A percentile compares a stretch with the other conserved stretches of the same genome.
Evolutionary conservation across 2,113 vertebrate genomes (phyloP).

Genomic region (Lathamus discolor): DNA sequence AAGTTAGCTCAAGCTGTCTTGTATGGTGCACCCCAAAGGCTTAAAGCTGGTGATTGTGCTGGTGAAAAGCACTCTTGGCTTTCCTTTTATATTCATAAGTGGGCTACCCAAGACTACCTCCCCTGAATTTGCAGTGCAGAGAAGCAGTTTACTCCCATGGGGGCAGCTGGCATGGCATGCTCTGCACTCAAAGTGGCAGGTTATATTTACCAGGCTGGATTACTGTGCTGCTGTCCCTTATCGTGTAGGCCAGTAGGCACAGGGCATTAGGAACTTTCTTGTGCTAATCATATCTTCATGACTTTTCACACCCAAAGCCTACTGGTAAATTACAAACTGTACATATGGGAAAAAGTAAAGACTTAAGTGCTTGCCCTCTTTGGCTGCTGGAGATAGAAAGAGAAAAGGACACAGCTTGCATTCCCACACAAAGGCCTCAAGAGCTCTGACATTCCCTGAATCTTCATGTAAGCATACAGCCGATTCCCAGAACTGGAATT

Average conservation of each 20-base stretch:
- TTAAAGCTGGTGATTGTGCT: background rate
- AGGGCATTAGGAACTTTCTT: background rate
- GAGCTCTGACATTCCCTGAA: background rate
- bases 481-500: background rate
- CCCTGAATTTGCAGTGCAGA: background rate
- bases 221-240: background rate
- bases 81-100: background rate
- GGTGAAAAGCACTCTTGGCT: background rate
- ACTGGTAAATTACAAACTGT: background rate
- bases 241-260: fast-evolving
- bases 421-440: background rate
- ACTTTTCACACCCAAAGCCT: background rate
- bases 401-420: background rate
- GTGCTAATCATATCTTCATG: fast-evolving
- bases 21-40: background rate
- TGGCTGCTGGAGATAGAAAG: background rate
- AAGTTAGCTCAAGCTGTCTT: background rate
- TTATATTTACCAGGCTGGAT: background rate
- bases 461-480: background rate
- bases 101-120: background rate
- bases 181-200: background rate
- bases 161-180: fast-evolving
- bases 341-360: background rate
- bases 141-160: background rate
- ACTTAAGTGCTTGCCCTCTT: background rate